A percentile compares a stretch with the other conserved stretches of the same genome.
Conservation (phyloP, 2,113 vertebrate genomes). For the Sclerurus mexicanus region DNA sequence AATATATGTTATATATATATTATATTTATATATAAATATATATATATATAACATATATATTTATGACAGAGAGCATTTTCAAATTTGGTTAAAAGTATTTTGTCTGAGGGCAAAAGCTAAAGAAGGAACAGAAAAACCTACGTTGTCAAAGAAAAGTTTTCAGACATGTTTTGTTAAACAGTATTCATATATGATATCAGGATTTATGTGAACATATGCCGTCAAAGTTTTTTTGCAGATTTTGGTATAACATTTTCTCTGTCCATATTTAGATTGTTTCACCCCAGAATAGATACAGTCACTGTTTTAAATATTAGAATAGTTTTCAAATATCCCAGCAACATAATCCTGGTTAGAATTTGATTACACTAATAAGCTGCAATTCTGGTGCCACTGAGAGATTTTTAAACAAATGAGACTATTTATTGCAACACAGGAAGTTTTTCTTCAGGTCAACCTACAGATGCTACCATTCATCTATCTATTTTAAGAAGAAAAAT, state of each 20-base stretch:
- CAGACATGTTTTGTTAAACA: fast-evolving
- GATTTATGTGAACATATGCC: not conserved
- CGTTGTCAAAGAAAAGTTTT: not conserved
- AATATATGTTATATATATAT: too few relatives aligned
- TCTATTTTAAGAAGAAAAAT: not conserved
- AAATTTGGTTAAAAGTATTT: not conserved
- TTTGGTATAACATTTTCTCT: not conserved
- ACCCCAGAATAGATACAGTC: fast-evolving
- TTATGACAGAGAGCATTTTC: not conserved
- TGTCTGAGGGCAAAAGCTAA: not conserved
- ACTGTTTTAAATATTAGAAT: not conserved
- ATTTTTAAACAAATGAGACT: not conserved
- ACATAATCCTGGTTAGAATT: not conserved
- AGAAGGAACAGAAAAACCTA: not conserved
- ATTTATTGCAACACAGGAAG: not conserved
- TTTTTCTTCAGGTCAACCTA: not conserved
- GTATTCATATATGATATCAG: not conserved
- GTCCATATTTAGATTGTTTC: not conserved
- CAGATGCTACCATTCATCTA: not conserved
- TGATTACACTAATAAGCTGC: not conserved
- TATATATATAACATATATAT: too few relatives aligned
- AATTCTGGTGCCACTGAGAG: not conserved
- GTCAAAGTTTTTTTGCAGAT: not conserved
- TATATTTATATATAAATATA: too few relatives aligned
- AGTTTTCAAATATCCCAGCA: not conserved